phyloP scores from a whole-genome alignment of 2,113 vertebrate species.

The Rhinolophus sinicus region DNA sequence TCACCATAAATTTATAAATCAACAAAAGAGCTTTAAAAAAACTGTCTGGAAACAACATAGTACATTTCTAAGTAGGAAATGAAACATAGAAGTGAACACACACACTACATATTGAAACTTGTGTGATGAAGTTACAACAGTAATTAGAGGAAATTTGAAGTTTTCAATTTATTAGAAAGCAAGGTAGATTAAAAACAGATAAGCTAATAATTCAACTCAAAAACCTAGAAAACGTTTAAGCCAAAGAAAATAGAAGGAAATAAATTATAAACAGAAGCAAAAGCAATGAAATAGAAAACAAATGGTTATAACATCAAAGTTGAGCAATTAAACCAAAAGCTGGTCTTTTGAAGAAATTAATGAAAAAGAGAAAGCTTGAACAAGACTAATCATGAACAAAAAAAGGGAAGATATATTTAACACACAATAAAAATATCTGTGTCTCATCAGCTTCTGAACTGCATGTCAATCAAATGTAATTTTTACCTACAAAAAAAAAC shows the following conservation, averaged over 20 bases:
- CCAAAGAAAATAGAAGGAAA: not conserved
- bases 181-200: not conserved
- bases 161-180: not conserved
- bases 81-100: not conserved
- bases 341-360: not conserved
- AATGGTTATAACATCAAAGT: not conserved
- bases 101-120: not conserved
- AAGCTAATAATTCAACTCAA: not conserved
- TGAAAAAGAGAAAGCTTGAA: not conserved
- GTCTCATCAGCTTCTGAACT: not conserved
- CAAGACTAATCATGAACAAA: not conserved
- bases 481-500: not conserved
- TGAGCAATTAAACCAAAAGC: not conserved
- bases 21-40: not conserved
- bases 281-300: slow-evolving; percentile 6
- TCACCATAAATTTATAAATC: not conserved
- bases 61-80: not conserved
- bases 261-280: not conserved
- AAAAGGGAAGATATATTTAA: not conserved
- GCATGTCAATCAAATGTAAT: not conserved
- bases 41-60: not conserved
- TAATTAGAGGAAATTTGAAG: not conserved
- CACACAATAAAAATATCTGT: not conserved
- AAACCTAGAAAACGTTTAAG: not conserved
- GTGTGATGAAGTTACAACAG: not conserved